Conservation (phyloP, 2,113 vertebrate species). For the Calidris pygmaea region DNA sequence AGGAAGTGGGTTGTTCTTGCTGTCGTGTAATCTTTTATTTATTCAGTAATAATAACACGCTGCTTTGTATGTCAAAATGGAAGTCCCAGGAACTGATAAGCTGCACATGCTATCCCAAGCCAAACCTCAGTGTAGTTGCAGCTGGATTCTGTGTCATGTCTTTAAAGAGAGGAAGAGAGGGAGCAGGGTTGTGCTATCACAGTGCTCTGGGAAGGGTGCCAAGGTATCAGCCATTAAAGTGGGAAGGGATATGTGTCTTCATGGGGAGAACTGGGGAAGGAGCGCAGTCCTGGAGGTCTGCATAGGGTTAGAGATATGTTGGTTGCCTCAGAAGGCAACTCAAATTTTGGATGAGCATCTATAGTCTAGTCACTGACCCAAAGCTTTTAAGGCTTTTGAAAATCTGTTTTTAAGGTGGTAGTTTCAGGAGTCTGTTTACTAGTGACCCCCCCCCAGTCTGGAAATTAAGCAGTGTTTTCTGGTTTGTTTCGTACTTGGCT, state of each 20-base stretch:
- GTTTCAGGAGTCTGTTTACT: conserved; percentile 6
- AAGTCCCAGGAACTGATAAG: not conserved
- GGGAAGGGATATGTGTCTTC: not conserved
- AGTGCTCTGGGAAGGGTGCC: not conserved
- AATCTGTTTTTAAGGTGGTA: not conserved
- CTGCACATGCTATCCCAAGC: not conserved
- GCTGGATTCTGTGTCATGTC: not conserved
- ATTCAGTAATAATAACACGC: not conserved
- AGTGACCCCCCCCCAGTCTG: not conserved
- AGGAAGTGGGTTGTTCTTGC: not conserved
- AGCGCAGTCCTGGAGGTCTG: not conserved
- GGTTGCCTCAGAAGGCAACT: not conserved
- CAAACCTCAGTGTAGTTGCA: not conserved
- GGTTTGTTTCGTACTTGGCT: not conserved
- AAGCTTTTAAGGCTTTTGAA: not conserved
- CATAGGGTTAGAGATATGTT: not conserved
- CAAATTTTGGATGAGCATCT: not conserved
- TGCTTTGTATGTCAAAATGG: conserved; percentile 4
- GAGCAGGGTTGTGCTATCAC: not conserved
- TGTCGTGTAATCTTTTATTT: conserved; percentile 6
- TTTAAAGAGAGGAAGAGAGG: conserved; percentile 10
- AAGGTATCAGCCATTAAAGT: not conserved
- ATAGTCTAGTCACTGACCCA: not conserved
- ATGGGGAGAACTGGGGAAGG: not conserved
- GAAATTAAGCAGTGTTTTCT: not conserved